Percentiles rank a stretch among this genome's conserved stretches.
Evolutionary conservation across 2,113 vertebrate species (phyloP).

Genomic region (Collichthys lucidus): DNA sequence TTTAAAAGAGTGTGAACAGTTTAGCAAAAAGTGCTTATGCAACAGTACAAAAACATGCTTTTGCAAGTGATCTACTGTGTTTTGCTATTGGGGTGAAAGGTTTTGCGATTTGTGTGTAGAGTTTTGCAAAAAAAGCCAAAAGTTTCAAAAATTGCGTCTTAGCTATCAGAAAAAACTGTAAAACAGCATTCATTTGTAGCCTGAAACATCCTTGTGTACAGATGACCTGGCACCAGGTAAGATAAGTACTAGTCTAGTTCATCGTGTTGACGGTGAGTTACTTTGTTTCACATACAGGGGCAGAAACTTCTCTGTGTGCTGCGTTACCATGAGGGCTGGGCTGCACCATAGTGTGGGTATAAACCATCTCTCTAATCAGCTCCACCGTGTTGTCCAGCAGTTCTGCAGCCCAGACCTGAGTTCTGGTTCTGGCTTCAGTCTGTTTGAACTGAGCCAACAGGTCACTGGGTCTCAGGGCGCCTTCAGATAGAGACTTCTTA

Average conservation of each 20-base stretch:
- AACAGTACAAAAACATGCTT: too few relatives aligned
- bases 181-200: neutral
- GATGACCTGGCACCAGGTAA: neutral
- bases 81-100: too few relatives aligned
- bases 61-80: too few relatives aligned
- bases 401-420: slow-evolving; percentile 82
- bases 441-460: slow-evolving; percentile 87
- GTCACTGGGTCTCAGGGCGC: slow-evolving; percentile 82
- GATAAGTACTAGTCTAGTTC: neutral
- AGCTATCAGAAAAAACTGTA: too few relatives aligned
- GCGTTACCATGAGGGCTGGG: slow-evolving; percentile 73
- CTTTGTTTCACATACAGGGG: neutral
- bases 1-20: too few relatives aligned
- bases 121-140: too few relatives aligned
- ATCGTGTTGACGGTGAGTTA: too few relatives aligned
- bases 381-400: slow-evolving; percentile 86
- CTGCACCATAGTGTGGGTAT: slow-evolving; percentile 81
- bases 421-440: slow-evolving; percentile 76
- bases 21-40: too few relatives aligned
- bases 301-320: neutral
- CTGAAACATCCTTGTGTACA: neutral
- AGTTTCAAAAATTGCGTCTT: too few relatives aligned
- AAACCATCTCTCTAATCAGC: slow-evolving; percentile 87
- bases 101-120: too few relatives aligned
- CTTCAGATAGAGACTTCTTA: slow-evolving; percentile 80